Evolutionary conservation across 2,797 vertebrate genomes (phyloP), one percentile per base, ranked within the genome.

Genomic region (Enteromius anoplus): DNA sequence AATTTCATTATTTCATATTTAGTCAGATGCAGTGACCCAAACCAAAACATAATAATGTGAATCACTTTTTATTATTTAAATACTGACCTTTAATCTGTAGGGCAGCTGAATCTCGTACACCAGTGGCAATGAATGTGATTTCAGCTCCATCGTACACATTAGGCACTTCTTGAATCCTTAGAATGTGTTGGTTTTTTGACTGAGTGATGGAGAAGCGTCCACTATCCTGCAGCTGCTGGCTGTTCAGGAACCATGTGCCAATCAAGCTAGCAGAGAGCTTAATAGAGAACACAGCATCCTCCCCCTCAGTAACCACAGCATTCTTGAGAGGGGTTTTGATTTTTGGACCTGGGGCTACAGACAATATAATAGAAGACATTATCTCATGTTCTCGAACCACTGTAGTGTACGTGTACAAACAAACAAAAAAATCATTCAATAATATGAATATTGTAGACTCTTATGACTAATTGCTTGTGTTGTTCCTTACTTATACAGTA

Each of bases 231-330:
- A 97, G 91, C 21, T 95, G 95, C 17, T 91, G 85, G 0, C 96
- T 96, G 0, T 96, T 94, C 45, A 99, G 87, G 89, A 97, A 96
- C 97, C 97, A 99, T 64, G 93, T 93, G 19, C 97, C 98, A 0
- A 91, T 91, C 88, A 96, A 94, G 0, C 87, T 19, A 0, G 95
- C 90, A 0, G 97, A 98, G 80, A 99, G 90, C 84, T 96, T 93
- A 4, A 98, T 93, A 85, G 93, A 95, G 90, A 98, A 98, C 51
- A 21, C 68, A 0, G 94, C 97, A 0, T 97, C 96, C 64, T 96
- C 93, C 0, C 96, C 96, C 0, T 94, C 94, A 5, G 47, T 72
- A 2, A 96, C 95, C 53, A 90, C 84, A 0, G 82, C 87, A 0
- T 92, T 92, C 86, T 93, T 92, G 79, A 98, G 94, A 40, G 84